A percentile compares a stretch with the other conserved stretches of the same genome.
Conservation (phyloP, 2,888 invertebrate species). For the Sussaba pulchella region DNA sequence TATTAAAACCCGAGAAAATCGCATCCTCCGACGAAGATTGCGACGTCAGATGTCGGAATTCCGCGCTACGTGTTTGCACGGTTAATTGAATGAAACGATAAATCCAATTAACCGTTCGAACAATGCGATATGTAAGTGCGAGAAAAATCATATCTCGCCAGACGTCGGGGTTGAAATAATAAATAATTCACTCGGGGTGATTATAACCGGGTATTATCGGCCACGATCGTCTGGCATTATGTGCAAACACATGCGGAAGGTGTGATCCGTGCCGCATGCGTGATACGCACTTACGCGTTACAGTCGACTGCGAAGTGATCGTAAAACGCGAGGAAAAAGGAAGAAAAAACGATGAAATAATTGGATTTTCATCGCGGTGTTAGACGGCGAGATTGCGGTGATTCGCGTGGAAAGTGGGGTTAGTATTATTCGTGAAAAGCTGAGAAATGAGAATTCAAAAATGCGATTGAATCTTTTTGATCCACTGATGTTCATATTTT, state of each 20-base stretch:
- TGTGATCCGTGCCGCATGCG: conserved; percentile 49
- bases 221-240: conserved; percentile 55
- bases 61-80: conserved; percentile 48
- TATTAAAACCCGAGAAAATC: conserved; percentile 28
- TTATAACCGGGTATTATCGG: conserved; percentile 42
- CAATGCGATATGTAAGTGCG: conserved; percentile 56
- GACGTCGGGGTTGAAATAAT: conserved; percentile 51
- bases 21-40: conserved; percentile 3
- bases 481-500: too few relatives aligned
- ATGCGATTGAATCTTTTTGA: too few relatives aligned
- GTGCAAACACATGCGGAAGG: conserved; percentile 64
- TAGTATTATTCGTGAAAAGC: too few relatives aligned
- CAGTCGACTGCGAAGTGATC: neutral
- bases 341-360: conserved; percentile 19
- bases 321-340: too few relatives aligned
- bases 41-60: conserved; percentile 26
- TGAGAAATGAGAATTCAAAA: too few relatives aligned
- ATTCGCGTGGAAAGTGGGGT: too few relatives aligned
- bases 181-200: conserved; percentile 49
- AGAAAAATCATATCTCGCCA: conserved; percentile 49
- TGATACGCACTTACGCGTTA: conserved; percentile 25
- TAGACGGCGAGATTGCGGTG: too few relatives aligned
- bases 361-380: too few relatives aligned
- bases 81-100: conserved; percentile 64
- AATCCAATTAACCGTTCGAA: conserved; percentile 62